Conservation (phyloP, 2,888 invertebrate genomes). For the Tachina grossa region DNA sequence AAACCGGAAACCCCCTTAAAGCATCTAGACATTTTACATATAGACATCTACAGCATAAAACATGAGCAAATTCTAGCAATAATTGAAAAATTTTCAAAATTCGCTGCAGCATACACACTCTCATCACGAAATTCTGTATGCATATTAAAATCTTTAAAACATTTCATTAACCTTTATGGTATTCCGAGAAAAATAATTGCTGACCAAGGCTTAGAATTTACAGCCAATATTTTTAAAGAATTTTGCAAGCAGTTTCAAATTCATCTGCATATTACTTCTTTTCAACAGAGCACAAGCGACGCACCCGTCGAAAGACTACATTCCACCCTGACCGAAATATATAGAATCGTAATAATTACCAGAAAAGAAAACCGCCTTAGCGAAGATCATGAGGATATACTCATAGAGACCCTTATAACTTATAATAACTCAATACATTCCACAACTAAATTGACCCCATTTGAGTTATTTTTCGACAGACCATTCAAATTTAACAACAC, state of each 20-base stretch:
- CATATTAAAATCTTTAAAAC: constrained; percentile 22
- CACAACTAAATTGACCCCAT: constrained; percentile 26
- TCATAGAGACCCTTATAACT: constrained; percentile 27
- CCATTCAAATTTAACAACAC: neutral
- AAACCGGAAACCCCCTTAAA: constrained; percentile 48
- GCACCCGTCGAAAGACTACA: constrained; percentile 1
- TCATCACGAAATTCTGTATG: constrained; percentile 40
- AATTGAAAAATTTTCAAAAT: constrained; percentile 47
- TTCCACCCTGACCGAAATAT: constrained; percentile 57
- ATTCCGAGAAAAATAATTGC: constrained; percentile 18
- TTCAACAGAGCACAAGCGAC: neutral
- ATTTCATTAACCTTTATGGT: constrained; percentile 9
- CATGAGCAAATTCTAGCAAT: too few relatives aligned
- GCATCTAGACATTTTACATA: neutral
- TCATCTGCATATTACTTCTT: constrained; percentile 9
- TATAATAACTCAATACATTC: neutral
- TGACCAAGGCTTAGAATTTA: constrained; percentile 30
- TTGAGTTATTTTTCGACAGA: too few relatives aligned
- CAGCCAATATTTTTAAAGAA: constrained; percentile 29
- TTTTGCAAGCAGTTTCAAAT: constrained; percentile 27
- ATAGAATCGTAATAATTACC: neutral
- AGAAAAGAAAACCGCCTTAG: too few relatives aligned
- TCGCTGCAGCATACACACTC: constrained; percentile 47
- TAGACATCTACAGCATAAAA: too few relatives aligned
- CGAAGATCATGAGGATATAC: constrained; percentile 5